These are phyloP conservation scores for Hyposmocoma kahamanoa DNA, from an alignment of 1,140 invertebrate species.

Conservation along the genomic window DNA sequence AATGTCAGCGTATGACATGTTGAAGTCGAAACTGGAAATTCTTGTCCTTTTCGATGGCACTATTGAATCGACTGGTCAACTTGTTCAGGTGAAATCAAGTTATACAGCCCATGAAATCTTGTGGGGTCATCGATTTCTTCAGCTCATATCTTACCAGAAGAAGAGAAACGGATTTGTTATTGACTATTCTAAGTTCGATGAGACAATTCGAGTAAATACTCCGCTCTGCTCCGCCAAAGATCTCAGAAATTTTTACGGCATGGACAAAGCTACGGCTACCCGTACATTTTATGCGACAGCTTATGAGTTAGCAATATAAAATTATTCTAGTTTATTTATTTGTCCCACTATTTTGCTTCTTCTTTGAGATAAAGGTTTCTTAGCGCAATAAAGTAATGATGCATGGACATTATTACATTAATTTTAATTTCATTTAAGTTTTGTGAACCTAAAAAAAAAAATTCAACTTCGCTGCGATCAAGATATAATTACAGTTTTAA, in stretches of 20 bases:
- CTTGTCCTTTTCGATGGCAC: conserved; percentile 82
- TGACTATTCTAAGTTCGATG: conserved; percentile 87
- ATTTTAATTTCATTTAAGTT: no score
- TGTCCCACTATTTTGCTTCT: no score
- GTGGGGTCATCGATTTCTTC: conserved; percentile 80
- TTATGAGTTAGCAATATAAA: no score
- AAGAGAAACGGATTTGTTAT: conserved; percentile 87
- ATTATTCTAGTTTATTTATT: no score
- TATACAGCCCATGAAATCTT: conserved; percentile 79
- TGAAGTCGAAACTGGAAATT: conserved; percentile 81
- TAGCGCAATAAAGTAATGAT: no score
- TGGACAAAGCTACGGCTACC: no score
- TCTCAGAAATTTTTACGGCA: conserved; percentile 73
- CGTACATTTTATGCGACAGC: no score
- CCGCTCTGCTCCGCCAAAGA: conserved; percentile 85
- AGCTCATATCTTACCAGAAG: conserved; percentile 84
- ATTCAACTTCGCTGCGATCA: no score
- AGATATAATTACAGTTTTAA: no score
- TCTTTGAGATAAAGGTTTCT: no score
- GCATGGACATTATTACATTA: no score
- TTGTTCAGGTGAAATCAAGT: conserved; percentile 75
- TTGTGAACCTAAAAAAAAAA: no score
- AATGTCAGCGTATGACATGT: conserved; percentile 84
- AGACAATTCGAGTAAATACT: conserved; percentile 86
- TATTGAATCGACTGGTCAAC: conserved; percentile 79